Evolutionary conservation across 2,113 vertebrate species (phyloP).

Genomic region (Falcunculus frontatus): DNA sequence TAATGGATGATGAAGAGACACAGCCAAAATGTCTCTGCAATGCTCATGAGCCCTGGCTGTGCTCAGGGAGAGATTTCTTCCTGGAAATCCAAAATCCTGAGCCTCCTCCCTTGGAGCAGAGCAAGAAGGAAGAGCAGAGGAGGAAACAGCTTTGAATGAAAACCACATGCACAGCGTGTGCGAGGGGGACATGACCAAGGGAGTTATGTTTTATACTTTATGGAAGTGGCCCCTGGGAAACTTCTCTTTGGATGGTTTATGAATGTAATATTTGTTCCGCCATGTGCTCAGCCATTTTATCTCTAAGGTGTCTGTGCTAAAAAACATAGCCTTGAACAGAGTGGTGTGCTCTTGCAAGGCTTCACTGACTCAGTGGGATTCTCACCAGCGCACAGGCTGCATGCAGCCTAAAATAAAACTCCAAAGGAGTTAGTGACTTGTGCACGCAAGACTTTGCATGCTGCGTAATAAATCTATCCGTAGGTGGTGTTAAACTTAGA

Average conservation of each 20-base stretch:
- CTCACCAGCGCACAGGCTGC: background rate
- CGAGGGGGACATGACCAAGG: background rate
- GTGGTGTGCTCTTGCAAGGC: background rate
- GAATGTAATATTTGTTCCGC: background rate
- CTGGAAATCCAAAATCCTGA: background rate
- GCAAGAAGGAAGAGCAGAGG: background rate
- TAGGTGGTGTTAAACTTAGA: slow-evolving; percentile 37
- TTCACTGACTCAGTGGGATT: background rate
- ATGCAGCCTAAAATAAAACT: background rate
- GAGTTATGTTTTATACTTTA: background rate
- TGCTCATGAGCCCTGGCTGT: background rate
- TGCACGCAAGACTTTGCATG: background rate
- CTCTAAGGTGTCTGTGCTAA: background rate
- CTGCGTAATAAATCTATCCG: background rate
- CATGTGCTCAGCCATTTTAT: background rate
- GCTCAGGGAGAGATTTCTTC: background rate
- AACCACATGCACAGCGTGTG: background rate
- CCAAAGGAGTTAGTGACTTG: background rate
- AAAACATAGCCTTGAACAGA: background rate
- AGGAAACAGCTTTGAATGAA: background rate
- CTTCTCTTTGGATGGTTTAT: background rate
- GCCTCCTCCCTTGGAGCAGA: background rate
- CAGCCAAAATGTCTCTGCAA: background rate
- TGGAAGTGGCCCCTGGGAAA: background rate
- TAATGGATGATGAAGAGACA: slow-evolving; percentile 3